Base-by-base conservation (phyloP, 2,888 invertebrate species). In the Girardia tigrina region DNA sequence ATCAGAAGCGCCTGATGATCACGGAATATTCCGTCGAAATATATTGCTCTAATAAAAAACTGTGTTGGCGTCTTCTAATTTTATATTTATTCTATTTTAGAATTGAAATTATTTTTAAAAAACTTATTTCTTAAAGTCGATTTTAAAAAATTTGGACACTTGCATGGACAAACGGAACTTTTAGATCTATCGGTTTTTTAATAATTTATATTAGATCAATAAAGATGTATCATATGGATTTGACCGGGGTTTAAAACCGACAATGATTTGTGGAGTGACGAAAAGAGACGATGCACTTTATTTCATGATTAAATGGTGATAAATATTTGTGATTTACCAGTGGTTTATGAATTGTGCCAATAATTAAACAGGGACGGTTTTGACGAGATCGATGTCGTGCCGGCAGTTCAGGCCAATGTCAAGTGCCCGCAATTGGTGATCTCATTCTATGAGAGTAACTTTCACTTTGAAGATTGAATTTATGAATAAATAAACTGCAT, bases 341-440 rank as follows among this genome's bases (percentile, higher is more conserved):
- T n/a, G n/a, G 8, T 36, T 36, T 36, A 36, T 36, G 16, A 36
- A 36, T 36, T 36, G 8, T 36, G 16, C 8, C 16, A 16, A n/a
- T n/a, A n/a, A n/a, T n/a, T n/a, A n/a, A n/a, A 36, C 16, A 36
- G 36, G 36, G 36, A 36, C 16, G 36, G 36, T 12, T 36, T 90
- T 0, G 94, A 94, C 81, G 94, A 94, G 83, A 93, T 94, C 0
- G 94, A 94, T 83, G 86, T 95, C 75, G 92, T 95, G 1, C 91
- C 92, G 0, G 92, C 94, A 0, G 88, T 90, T 79, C 88, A 91
- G 77, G 94, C 94, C 1, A 94, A 94, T 81, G 86, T 90, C 0
- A 90, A 90, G 81, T 94, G 94, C 81, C 94, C 94, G 0, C 94
- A 94, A 83, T 90, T 94, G 71, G 94, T 95, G 8, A 94, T 95